Evolutionary conservation across 23 tunicate genomes (phyloP).

Genomic region (Botrylloides violaceus): DNA sequence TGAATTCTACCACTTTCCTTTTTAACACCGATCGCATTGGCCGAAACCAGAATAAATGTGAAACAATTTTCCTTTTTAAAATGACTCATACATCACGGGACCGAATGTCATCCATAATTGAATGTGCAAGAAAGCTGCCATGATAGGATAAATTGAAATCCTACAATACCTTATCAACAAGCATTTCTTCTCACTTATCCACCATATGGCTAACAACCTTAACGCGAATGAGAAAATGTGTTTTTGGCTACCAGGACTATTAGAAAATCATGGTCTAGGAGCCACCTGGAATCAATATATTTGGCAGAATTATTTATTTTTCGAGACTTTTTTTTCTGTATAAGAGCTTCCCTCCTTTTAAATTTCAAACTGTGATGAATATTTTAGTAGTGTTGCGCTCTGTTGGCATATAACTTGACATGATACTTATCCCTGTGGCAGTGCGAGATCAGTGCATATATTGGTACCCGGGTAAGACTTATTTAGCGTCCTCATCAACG

Average conservation of each 20-base stretch:
- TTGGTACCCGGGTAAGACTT: no score
- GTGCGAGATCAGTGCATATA: not conserved
- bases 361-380: conserved; percentile 13
- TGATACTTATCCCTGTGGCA: not conserved
- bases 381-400: conserved; percentile 10
- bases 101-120: no score
- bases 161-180: no score
- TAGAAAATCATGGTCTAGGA: not conserved
- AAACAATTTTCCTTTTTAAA: no score
- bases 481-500: no score
- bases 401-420: conserved; percentile 2
- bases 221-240: not conserved
- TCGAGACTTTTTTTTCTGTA: not conserved
- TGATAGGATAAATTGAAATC: no score
- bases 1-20: no score
- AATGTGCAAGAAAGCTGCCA: no score
- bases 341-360: conserved; percentile 6
- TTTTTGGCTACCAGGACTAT: no score
- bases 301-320: not conserved
- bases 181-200: not conserved
- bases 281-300: not conserved
- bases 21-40: no score
- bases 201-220: not conserved
- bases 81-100: no score
- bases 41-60: no score